A percentile compares a stretch with the other conserved stretches of the same genome.
Evolutionary conservation across 2,113 vertebrate species (phyloP).

Genomic region (Solenodon paradoxus): DNA sequence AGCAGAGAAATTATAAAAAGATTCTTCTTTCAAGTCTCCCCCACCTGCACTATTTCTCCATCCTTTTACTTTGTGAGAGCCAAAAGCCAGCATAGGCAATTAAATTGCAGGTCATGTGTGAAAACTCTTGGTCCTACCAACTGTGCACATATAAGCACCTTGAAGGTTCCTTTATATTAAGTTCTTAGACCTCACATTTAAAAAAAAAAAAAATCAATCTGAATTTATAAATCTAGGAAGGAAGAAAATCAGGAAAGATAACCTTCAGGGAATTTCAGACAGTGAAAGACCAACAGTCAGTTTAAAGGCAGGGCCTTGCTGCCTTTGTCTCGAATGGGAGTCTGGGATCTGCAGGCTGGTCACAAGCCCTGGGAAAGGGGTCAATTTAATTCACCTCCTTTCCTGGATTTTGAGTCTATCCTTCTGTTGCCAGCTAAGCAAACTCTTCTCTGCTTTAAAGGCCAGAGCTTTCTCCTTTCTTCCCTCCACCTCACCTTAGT

Average conservation of each 20-base stretch:
- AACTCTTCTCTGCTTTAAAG: neutral
- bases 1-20: neutral
- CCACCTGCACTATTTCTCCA: neutral
- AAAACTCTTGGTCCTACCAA: neutral
- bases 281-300: neutral
- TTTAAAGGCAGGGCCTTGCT: neutral
- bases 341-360: neutral
- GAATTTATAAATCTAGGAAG: neutral
- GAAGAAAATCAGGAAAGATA: neutral
- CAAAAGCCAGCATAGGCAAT: neutral
- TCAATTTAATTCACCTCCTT: neutral
- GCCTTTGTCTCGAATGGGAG: neutral
- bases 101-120: neutral
- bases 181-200: neutral
- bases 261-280: neutral
- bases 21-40: neutral
- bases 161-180: neutral
- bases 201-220: neutral
- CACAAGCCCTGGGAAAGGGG: neutral
- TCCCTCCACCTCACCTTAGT: neutral
- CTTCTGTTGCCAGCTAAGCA: neutral
- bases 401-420: neutral
- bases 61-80: neutral
- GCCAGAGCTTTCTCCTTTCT: neutral
- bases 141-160: neutral